Evolutionary conservation across 2,113 vertebrate genomes (phyloP).

Genomic region (Poeciliopsis turrubarensis): DNA sequence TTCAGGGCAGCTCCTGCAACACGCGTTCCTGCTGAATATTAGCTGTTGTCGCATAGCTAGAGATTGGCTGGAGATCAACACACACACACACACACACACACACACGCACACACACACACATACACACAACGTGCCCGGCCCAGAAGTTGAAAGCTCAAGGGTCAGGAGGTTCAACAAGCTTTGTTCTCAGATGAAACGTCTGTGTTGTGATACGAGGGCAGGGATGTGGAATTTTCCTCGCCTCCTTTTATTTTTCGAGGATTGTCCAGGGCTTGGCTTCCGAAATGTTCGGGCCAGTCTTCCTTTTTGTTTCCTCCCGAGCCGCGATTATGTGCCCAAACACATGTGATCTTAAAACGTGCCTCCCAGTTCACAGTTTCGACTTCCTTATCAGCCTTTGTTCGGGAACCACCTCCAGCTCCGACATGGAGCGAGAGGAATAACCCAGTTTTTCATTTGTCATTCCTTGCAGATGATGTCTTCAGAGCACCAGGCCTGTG

Average conservation of each 20-base stretch:
- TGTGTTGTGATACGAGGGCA: conserved; percentile 44
- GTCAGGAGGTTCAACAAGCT: conserved; percentile 49
- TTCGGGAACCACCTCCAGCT: neutral
- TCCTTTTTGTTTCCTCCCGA: conserved; percentile 22
- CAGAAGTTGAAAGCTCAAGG: conserved; percentile 8
- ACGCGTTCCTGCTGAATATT: conserved; percentile 46
- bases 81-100: neutral
- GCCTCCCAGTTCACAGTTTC: neutral
- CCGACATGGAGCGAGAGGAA: neutral
- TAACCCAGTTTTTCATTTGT: conserved; percentile 31
- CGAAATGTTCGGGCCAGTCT: conserved; percentile 26
- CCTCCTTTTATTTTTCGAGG: conserved; percentile 39
- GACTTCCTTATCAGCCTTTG: neutral
- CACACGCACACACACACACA: neutral
- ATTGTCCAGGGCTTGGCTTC: conserved; percentile 57
- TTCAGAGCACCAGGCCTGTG: conserved; percentile 65
- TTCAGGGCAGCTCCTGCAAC: conserved; percentile 45
- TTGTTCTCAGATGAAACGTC: conserved; percentile 49
- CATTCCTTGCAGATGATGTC: conserved; percentile 77
- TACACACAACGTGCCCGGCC: neutral
- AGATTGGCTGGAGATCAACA: conserved; percentile 34
- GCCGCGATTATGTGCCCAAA: conserved; percentile 8
- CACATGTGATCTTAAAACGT: conserved; percentile 1
- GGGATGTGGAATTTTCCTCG: conserved; percentile 28
- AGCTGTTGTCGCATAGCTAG: conserved; percentile 21